Evolutionary conservation across 2,888 invertebrate species (phyloP), one percentile per base, ranked within the genome.

Genomic region (Helicoverpa assulta): DNA sequence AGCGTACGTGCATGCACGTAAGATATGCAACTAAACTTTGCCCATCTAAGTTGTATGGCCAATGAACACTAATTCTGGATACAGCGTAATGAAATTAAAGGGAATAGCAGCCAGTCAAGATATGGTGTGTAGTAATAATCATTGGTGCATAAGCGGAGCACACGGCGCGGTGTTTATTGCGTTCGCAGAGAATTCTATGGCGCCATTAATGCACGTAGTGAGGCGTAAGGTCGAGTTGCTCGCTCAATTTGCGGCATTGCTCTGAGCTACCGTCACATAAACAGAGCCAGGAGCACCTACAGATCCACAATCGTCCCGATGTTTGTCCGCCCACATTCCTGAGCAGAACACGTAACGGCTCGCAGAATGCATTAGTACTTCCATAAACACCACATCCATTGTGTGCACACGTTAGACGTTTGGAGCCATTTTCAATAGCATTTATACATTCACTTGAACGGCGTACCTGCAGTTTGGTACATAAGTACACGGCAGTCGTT

Each of bases 161-260:
- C 70, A 70, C 67, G 72, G 77, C 68, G 76, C 73, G 77, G 64
- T 70, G 70, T 80, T 80, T 82, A 78, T 80, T 80, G 80, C 80
- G 56, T 66, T 76, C 60, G 29, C 55, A 57, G 71, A 78, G 72
- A 67, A 86, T 86, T 82, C 81, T 73, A 75, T 83, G 67, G 68
- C 70, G 71, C 79, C 75, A 84, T 85, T 86, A 86, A 73, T 76
- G 79, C 52, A 77, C 66, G 76, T 79, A 85, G 76, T 73, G 71
- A 76, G 78, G 69, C 81, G 74, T 82, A 81, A 83, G 81, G 79
- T 82, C 82, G 80, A 76, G 73, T 70, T 66, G 70, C 72, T 82
- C 82, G 79, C 80, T 87, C 85, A 85, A 88, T 88, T 89, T 86
- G 81, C 66, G 83, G 80, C 78, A 82, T 81, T 84, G 80, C 74